phyloP scores from a whole-genome alignment of 2,888 invertebrate species.

The Cerastoderma edule region DNA sequence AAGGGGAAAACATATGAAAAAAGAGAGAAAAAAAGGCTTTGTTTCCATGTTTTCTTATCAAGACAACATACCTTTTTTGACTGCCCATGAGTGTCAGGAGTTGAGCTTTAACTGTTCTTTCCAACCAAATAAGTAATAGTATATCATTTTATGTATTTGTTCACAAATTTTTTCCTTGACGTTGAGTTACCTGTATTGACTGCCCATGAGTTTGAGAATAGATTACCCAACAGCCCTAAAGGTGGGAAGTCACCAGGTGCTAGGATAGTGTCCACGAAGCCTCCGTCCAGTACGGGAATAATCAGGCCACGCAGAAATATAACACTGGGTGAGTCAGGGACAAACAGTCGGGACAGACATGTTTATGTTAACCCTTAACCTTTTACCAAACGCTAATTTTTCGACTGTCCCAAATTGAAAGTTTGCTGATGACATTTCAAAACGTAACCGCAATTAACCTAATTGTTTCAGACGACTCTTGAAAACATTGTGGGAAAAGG shows the following conservation, averaged over 20 bases:
- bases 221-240: constrained; percentile 64
- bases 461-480: too few relatives aligned
- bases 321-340: constrained; percentile 45
- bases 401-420: neutral
- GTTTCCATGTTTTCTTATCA: too few relatives aligned
- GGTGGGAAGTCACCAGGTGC: constrained; percentile 75
- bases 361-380: neutral
- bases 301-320: constrained; percentile 77
- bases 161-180: constrained; percentile 70
- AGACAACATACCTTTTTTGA: too few relatives aligned
- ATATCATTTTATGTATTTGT: too few relatives aligned
- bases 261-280: constrained; percentile 74
- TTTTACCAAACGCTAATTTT: neutral
- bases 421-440: neutral
- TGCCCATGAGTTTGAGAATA: constrained; percentile 78
- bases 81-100: too few relatives aligned
- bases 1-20: too few relatives aligned
- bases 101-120: too few relatives aligned
- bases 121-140: too few relatives aligned
- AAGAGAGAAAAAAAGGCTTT: too few relatives aligned
- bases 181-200: constrained; percentile 76
- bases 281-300: constrained; percentile 79
- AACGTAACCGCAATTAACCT: too few relatives aligned
- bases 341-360: neutral
- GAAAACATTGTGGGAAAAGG: constrained; percentile 11